Evolutionary conservation across 1,140 invertebrate species (phyloP), one percentile per base, ranked within the genome.

Genomic region (Sinonovacula constricta): DNA sequence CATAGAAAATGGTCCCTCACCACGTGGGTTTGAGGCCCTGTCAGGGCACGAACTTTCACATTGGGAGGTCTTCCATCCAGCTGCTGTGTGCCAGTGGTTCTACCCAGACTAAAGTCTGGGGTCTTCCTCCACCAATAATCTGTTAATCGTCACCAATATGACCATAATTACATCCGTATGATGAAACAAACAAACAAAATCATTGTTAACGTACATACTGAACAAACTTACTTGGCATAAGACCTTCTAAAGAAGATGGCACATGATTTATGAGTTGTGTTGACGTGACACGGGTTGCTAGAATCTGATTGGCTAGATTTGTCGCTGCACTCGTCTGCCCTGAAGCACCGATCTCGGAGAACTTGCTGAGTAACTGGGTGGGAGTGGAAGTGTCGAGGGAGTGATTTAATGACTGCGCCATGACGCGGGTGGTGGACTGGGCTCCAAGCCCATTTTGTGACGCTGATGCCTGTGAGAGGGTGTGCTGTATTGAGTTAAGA

Each of bases 201-300:
- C n/a, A n/a, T n/a, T n/a, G n/a, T n/a, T n/a, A n/a, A n/a, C n/a
- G n/a, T n/a, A n/a, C n/a, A n/a, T n/a, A n/a, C n/a, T n/a, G n/a
- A n/a, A n/a, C n/a, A 57, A 24, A 86, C 85, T 85, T 79, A 90
- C 89, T 89, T 77, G 89, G 88, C 54, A 91, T 76, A 22, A 76
- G 56, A 39, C 72, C 72, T 56, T 76, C 72, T n/a, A 76, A 39
- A 1, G 72, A 76, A 5, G 72, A 76, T 76, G 72, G 72, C 63
- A 76, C 72, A 76, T 76, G 72, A 45, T 76, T 76, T 5, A 76
- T 76, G 12, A 76, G 63, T 33, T 76, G 72, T 39, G 72, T 76
- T 18, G 72, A 76, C 10, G 72, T 76, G 12, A 76, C 72, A 14
- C 72, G 28, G 24, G 72, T 76, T 30, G 72, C 72, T 30, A 76